Evolutionary conservation across 2,113 vertebrate species (phyloP).

Genomic region (Lipotes vexillifer): DNA sequence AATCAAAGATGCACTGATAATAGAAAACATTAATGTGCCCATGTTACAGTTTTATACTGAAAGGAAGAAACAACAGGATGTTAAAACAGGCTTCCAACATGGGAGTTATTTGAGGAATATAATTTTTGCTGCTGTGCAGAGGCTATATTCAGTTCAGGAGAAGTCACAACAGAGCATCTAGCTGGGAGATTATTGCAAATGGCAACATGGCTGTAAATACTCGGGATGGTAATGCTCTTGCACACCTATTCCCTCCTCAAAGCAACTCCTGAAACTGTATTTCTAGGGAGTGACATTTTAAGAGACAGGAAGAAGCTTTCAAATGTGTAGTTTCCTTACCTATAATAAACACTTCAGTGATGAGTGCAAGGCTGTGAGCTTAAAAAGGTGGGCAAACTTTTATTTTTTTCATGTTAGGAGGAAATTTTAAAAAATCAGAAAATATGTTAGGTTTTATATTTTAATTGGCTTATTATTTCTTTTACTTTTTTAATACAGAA

Average conservation of each 20-base stretch:
- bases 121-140: neutral
- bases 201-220: neutral
- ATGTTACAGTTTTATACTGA: neutral
- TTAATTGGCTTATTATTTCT: neutral
- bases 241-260: neutral
- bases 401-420: neutral
- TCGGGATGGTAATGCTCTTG: neutral
- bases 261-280: neutral
- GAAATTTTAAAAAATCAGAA: neutral
- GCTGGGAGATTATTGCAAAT: neutral
- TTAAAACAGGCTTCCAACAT: neutral
- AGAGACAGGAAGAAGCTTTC: neutral
- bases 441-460: neutral
- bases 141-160: neutral
- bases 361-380: neutral
- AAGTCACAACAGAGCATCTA: neutral
- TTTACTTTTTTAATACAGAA: neutral
- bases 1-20: neutral
- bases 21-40: neutral
- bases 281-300: neutral
- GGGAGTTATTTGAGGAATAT: neutral
- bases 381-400: neutral
- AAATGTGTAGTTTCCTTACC: neutral
- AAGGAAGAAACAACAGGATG: neutral
- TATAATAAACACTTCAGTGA: neutral